Evolutionary conservation across 2,888 invertebrate genomes (phyloP).

Genomic region (Callimorpha dominula): DNA sequence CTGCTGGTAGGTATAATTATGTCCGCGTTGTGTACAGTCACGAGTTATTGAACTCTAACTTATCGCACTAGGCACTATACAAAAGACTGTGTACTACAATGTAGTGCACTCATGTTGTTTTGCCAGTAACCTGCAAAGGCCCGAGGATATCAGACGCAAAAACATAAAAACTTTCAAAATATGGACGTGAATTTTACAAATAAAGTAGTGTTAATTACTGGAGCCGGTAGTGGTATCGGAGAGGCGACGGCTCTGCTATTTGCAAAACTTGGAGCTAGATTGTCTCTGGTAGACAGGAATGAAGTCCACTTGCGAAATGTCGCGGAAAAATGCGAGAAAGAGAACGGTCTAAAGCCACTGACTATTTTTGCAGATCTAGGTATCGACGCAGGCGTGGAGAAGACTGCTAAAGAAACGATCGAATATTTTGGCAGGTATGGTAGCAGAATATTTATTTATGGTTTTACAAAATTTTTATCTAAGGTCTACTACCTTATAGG

Average conservation of each 20-base stretch:
- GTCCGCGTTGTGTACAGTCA: not conserved
- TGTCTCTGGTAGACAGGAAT: conserved; percentile 57
- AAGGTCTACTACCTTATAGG: too few relatives aligned
- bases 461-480: too few relatives aligned
- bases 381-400: conserved; percentile 39
- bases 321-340: conserved; percentile 44
- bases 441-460: not conserved
- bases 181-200: conserved; percentile 40
- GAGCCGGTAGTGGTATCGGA: conserved; percentile 63
- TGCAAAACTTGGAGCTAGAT: conserved; percentile 53
- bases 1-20: not conserved
- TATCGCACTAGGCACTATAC: not conserved
- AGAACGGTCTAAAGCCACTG: conserved; percentile 47
- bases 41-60: not conserved
- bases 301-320: conserved; percentile 49
- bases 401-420: conserved; percentile 51
- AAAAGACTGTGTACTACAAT: not conserved
- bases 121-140: not conserved
- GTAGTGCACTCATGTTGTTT: not conserved
- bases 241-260: conserved; percentile 57
- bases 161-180: not conserved
- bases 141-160: not conserved
- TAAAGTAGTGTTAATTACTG: conserved; percentile 61
- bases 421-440: conserved; percentile 56
- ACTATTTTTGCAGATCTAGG: conserved; percentile 54